These are phyloP conservation scores for Willowsia nigromaculata DNA, from an alignment of 2,888 invertebrate genomes.

Conservation along the genomic window DNA sequence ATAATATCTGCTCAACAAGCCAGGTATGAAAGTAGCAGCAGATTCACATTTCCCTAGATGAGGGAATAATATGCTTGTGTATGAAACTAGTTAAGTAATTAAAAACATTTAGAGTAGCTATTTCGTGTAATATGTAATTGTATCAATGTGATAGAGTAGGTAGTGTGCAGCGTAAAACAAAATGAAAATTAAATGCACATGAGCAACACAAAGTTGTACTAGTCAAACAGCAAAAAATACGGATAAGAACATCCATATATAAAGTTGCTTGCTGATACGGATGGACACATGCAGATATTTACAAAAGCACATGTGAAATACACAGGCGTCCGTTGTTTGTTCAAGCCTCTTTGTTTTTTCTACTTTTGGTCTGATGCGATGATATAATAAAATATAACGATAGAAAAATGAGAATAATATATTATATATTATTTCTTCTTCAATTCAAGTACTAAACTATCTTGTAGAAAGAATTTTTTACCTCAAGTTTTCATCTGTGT, in stretches of 20 bases:
- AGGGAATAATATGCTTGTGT: background rate
- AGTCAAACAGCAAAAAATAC: constrained; percentile 40
- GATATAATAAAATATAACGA: background rate
- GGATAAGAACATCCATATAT: constrained; percentile 16
- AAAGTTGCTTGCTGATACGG: constrained; percentile 8
- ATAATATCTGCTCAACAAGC: background rate
- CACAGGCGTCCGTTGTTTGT: constrained; percentile 39
- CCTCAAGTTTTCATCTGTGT: constrained; percentile 28
- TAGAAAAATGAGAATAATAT: background rate
- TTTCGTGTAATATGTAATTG: constrained; percentile 73
- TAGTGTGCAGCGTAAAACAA: constrained; percentile 65
- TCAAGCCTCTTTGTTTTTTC: constrained; percentile 2
- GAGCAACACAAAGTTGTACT: constrained; percentile 53
- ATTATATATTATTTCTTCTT: background rate
- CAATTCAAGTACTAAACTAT: background rate
- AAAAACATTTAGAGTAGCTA: constrained; percentile 73
- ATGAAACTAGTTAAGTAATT: constrained; percentile 74
- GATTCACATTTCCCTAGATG: background rate
- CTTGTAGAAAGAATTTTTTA: background rate
- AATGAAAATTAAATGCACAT: constrained; percentile 75
- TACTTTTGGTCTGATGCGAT: background rate
- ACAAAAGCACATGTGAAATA: background rate
- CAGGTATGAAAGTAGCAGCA: background rate
- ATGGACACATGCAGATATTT: constrained; percentile 52
- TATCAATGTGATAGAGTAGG: constrained; percentile 64